phyloP scores from a whole-genome alignment of 2,113 vertebrate genomes.

The Lethenteron camtschaticum region DNA sequence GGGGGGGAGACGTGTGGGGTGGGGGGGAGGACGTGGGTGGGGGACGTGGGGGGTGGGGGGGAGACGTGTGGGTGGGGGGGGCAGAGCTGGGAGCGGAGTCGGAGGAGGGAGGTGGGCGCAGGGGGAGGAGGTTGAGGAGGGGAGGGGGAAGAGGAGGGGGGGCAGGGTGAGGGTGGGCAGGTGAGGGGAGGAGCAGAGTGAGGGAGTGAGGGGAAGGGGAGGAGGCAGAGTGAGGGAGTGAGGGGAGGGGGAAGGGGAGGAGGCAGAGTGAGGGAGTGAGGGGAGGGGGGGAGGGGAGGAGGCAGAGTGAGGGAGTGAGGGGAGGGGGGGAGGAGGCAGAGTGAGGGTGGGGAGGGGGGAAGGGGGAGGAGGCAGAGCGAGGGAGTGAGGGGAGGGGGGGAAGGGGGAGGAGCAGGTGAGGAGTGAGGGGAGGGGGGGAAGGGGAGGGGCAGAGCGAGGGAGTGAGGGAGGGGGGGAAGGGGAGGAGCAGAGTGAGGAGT shows the following conservation, averaged over 20 bases:
- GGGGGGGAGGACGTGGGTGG: too few relatives aligned
- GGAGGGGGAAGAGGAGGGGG: neutral
- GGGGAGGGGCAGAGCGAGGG: neutral
- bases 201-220: neutral
- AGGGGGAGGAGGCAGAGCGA: neutral
- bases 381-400: too few relatives aligned
- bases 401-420: too few relatives aligned
- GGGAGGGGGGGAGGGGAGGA: neutral
- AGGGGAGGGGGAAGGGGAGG: neutral
- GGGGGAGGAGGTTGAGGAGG: neutral
- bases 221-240: neutral
- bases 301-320: neutral
- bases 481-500: neutral
- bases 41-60: too few relatives aligned
- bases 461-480: neutral
- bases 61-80: neutral
- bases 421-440: neutral
- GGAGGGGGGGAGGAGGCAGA: neutral
- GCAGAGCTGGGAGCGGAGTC: neutral
- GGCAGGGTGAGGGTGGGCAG: neutral
- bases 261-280: neutral
- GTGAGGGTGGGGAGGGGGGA: neutral
- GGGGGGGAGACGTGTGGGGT: too few relatives aligned
- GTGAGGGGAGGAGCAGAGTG: neutral
- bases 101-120: neutral